Evolutionary conservation across 2,888 invertebrate genomes (phyloP).

Genomic region (Bursaphelenchus okinawaensis): DNA sequence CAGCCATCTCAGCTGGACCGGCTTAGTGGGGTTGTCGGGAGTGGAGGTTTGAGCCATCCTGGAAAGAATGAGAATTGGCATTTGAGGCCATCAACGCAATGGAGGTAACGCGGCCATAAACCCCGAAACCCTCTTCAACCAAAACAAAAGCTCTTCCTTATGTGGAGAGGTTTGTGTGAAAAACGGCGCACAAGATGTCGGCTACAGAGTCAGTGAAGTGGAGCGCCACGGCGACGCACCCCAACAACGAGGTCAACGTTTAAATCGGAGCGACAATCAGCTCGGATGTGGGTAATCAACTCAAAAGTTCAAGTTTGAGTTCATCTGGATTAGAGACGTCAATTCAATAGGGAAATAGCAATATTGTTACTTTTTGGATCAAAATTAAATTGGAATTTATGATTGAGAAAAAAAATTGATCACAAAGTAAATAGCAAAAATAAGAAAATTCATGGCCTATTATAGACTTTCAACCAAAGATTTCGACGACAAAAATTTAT

Average conservation of each 20-base stretch:
- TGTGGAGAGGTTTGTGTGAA: not conserved
- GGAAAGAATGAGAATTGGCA: not conserved
- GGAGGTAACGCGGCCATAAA: not conserved
- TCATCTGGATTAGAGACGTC: too few relatives aligned
- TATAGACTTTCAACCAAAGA: too few relatives aligned
- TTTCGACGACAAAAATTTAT: too few relatives aligned
- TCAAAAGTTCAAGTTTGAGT: too few relatives aligned
- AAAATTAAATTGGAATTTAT: too few relatives aligned
- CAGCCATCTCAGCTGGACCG: slow-evolving; percentile 65
- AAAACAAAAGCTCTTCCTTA: not conserved
- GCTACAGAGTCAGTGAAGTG: not conserved
- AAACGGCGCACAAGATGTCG: not conserved
- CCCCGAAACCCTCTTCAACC: not conserved
- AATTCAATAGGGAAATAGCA: too few relatives aligned
- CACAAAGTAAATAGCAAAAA: too few relatives aligned
- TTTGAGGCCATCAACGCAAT: not conserved
- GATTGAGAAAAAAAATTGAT: too few relatives aligned
- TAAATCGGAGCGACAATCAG: not conserved
- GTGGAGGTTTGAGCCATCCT: not conserved
- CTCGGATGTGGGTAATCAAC: too few relatives aligned
- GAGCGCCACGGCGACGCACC: not conserved
- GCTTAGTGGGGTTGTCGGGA: not conserved
- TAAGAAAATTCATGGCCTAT: too few relatives aligned
- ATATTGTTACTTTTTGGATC: too few relatives aligned
- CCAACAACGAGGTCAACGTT: not conserved